Evolutionary conservation across 1,140 invertebrate genomes (phyloP).

Genomic region (Calephelis virginiensis): DNA sequence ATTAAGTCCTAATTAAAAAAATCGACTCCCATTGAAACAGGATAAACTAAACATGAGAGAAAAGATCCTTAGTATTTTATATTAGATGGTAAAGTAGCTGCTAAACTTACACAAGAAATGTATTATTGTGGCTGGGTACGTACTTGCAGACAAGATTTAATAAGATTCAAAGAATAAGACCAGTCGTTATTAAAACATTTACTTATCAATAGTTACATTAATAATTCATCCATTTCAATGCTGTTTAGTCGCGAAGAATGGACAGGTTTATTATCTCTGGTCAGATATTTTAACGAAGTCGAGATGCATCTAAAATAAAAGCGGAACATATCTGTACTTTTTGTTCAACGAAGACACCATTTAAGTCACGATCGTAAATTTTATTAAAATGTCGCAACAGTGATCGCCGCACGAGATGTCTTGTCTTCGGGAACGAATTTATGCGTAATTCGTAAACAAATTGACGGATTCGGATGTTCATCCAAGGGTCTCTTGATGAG

Average conservation of each 20-base stretch:
- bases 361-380: slow-evolving; percentile 78
- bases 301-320: slow-evolving; percentile 66
- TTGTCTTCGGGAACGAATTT: slow-evolving; percentile 75
- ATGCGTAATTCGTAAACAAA: slow-evolving; percentile 78
- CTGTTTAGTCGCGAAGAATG: slow-evolving; percentile 49
- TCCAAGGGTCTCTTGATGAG: slow-evolving; percentile 64
- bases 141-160: neutral
- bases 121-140: neutral
- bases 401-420: slow-evolving; percentile 72
- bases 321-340: slow-evolving; percentile 62
- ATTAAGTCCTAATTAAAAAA: no score
- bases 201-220: slow-evolving; percentile 41
- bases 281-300: slow-evolving; percentile 75
- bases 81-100: neutral
- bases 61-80: no score
- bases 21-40: no score
- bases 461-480: slow-evolving; percentile 66
- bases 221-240: slow-evolving; percentile 58
- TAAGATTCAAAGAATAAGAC: slow-evolving; percentile 12
- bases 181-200: slow-evolving; percentile 33
- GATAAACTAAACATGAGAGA: no score
- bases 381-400: slow-evolving; percentile 76
- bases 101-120: neutral
- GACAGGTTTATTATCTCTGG: slow-evolving; percentile 66
- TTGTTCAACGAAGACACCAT: slow-evolving; percentile 70